Base-by-base conservation (phyloP, 2,113 vertebrate species). In the Budorcas taxicolor region DNA sequence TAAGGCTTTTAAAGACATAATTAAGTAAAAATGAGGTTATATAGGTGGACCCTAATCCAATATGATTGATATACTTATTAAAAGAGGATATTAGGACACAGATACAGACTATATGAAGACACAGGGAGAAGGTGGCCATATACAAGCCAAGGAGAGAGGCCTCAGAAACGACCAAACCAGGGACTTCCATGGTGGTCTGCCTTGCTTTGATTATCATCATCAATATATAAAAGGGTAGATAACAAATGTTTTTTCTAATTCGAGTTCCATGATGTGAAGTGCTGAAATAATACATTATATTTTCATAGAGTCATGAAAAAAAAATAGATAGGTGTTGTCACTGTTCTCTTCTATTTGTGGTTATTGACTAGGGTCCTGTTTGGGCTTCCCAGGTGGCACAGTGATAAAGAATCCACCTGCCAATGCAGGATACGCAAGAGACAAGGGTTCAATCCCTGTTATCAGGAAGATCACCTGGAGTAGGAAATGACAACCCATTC, bases 281-380 rank as follows among this genome's bases (percentile, higher is more conserved):
- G 25, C 19, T 92, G 13, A 97, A 97, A 90, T 76, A 91, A 96
- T 93, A 92, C 80, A 64, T 86, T 91, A 81, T 95, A 50, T 29
- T 82, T 85, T 52, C 27, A 91, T 58, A 25, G 82, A 67, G 5
- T 64, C n/a, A 50, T 58, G 64, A 96, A 64, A 83, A 21, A 27
- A 90, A 95, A 85, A 82, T 81, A n/a, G 15, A 47, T 58, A 40
- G 6, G 2, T 94, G 5, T 86, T 91, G 19, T 85, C 82, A 84
- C 78, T 60, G 5, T 55, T 93, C 55, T 95, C 64, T 31, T 29
- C 11, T 78, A 91, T n/a, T 33, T 76, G 43, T 90, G 6, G 12
- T 92, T 71, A 82, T 78, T 71, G 53, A 58, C 4, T 40, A 93
- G 9, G 8, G 3, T 93, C 36, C 14, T 64, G 52, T 71, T 84